These are phyloP conservation scores for Hafferia zeledoni DNA, from an alignment of 2,797 vertebrate genomes.

Conservation along the genomic window DNA sequence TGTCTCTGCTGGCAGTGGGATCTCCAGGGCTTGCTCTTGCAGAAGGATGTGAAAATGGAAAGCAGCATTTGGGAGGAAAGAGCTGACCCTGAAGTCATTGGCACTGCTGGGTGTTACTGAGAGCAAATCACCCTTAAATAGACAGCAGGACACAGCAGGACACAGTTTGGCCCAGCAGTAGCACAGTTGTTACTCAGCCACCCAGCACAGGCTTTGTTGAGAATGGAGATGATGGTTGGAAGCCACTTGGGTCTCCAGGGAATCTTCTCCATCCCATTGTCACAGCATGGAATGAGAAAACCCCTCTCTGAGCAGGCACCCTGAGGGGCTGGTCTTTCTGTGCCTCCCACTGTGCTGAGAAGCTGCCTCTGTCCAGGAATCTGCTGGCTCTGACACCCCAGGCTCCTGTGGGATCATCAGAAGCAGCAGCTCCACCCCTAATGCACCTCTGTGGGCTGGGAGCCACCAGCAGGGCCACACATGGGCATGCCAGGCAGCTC, in stretches of 20 bases:
- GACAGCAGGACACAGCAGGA: background rate
- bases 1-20: background rate
- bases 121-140: background rate
- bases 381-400: background rate
- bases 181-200: background rate
- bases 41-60: background rate
- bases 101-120: background rate
- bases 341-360: background rate
- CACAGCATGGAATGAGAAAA: background rate
- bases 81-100: background rate
- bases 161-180: background rate
- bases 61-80: background rate
- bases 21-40: background rate
- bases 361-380: background rate
- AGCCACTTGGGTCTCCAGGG: background rate
- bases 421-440: background rate
- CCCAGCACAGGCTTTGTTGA: background rate
- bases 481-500: background rate
- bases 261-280: background rate
- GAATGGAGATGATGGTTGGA: background rate
- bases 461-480: background rate
- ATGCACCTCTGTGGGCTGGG: background rate
- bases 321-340: accelerated
- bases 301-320: background rate
- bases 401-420: background rate